Evolutionary conservation across 2,797 vertebrate species (phyloP), one percentile per base, ranked within the genome.

Genomic region (Austrolebias charrua): DNA sequence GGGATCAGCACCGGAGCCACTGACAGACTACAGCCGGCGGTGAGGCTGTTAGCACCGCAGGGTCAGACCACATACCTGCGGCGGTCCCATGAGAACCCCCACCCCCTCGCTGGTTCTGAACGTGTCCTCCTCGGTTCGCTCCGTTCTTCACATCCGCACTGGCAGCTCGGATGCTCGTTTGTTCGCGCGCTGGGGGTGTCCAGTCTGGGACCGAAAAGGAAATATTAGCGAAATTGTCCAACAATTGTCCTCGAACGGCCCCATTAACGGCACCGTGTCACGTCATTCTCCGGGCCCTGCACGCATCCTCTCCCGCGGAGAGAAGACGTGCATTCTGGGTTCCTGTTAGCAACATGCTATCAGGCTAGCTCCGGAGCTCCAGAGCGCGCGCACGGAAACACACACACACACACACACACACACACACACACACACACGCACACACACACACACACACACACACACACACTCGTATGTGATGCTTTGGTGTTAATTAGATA

Each of bases 351-450:
- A 76, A 74, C 24, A 24, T 24, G 24, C 24, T 24, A 24, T 3
- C 24, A 24, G 24, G 28, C 84, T 89, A 92, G 85, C 85, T 60
- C 45, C 31, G 19, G 69, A 79, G 72, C 65, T 54, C 29, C 73
- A 78, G 71, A 71, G 85, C 82, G 31, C 35, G 82, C 79, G 74
- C 89, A 89, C 91, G 83, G 90, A 90, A 93, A 93, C 90, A 89
- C 90, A 91, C 89, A 92, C 81, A 69, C 64, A 18, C 63, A 35
- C 63, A 51, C 19, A 14, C 16, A 54, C 69, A 69, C 78, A 75
- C 59, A 43, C 29, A 24, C 46, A 14, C 44, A 35, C 50, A 33
- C 52, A 6, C 19, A 8, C 60, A 29, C 40, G n/a, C n/a, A n/a
- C n/a, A n/a, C n/a, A n/a, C n/a, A n/a, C n/a, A n/a, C n/a, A n/a